Evolutionary conservation across 2,888 invertebrate genomes (phyloP), one percentile per base, ranked within the genome.

Genomic region (Oligia latruncula): DNA sequence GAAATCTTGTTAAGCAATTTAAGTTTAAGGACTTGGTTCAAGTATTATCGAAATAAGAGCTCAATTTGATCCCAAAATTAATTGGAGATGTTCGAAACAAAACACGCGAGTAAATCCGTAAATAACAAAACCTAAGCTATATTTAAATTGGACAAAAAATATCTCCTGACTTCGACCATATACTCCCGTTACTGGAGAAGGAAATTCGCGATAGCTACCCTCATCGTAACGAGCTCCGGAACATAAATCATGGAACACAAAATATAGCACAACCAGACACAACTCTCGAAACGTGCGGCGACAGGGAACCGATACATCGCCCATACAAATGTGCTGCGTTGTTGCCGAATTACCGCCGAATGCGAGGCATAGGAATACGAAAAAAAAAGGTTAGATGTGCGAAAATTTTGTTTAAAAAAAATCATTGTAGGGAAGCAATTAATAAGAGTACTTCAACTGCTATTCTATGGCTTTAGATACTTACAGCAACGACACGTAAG

Each of bases 181-280:
- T 4, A 71, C n/a, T 62, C 23, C 8, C 2, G 52, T 29, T 46
- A 58, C 23, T 66, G 29, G 49, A 74, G 40, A 60, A 20, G 15
- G 46, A 71, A 67, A 80, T 83, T 43, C 23, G 67, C 73, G 58
- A 73, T 71, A 43, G n/a, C 6, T 46, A n/a, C 49, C 3, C 65
- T n/a, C 52, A 40, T 60, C 43, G 66, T 77, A 67, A 77, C 82
- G 64, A 76, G 52, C 29, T 55, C 15, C 23, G 43, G 35, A 66
- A 75, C 72, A 78, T 85, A 85, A 85, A 85, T 86, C 86, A 79
- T 80, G 65, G n/a, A 68, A 71, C 65, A 67, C 52, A 79, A 79
- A 82, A 64, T 67, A 64, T 40, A 79, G 64, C 78, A 20, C 35
- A 29, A 29, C 29, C 29, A 29, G 29, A 29, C 1, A 29, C 29